phyloP scores from a whole-genome alignment of 2,888 invertebrate genomes.

The Thymelicus acteon region DNA sequence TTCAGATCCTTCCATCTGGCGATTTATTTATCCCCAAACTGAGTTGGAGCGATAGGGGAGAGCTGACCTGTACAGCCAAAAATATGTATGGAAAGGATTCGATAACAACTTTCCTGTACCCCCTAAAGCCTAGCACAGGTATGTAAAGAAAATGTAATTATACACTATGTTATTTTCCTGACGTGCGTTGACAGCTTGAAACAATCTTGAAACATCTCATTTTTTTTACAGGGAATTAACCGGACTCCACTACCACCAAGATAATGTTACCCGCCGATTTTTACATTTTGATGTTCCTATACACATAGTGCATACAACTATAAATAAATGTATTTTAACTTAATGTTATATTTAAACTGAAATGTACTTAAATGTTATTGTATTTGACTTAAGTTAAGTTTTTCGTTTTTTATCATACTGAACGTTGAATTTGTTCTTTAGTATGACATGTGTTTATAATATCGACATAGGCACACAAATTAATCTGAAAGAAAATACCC shows the following conservation, averaged over 20 bases:
- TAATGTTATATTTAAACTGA: conserved; percentile 5
- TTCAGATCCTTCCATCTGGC: conserved; percentile 88
- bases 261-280: conserved; percentile 63
- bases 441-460: too few relatives aligned
- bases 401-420: neutral
- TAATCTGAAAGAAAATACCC: too few relatives aligned
- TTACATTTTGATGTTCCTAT: conserved; percentile 62
- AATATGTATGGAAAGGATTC: conserved; percentile 87
- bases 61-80: conserved; percentile 90
- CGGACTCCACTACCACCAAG: conserved; percentile 42
- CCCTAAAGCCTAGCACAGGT: conserved; percentile 63
- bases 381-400: conserved; percentile 5
- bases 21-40: conserved; percentile 90
- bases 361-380: conserved; percentile 11
- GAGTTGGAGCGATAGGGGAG: conserved; percentile 93
- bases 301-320: conserved; percentile 20
- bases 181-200: neutral
- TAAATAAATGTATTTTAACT: conserved; percentile 3
- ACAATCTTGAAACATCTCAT: neutral
- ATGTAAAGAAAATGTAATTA: neutral
- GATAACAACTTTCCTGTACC: conserved; percentile 90
- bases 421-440: too few relatives aligned
- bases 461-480: too few relatives aligned
- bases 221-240: conserved; percentile 47
- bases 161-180: neutral